Evolutionary conservation across 1,140 invertebrate genomes (phyloP).

Genomic region (Drosophila seguyi): DNA sequence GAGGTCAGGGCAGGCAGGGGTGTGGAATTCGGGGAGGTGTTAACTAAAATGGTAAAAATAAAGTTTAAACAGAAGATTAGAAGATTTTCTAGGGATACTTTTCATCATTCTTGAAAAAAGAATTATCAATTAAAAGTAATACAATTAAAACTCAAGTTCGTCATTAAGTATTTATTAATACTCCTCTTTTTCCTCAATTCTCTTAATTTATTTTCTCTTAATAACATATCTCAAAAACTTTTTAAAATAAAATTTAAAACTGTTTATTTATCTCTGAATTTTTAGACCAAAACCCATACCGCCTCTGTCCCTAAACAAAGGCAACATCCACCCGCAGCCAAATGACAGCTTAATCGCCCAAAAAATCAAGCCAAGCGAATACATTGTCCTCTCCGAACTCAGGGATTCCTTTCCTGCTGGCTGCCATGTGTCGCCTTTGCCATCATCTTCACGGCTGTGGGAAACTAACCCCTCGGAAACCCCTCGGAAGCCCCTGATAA

Average conservation of each 20-base stretch:
- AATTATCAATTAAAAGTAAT: not conserved
- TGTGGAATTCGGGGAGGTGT: not conserved
- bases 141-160: not conserved
- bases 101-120: no score
- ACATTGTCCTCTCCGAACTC: slow-evolving; percentile 64
- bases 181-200: not conserved
- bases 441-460: slow-evolving; percentile 55
- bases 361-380: slow-evolving; percentile 66
- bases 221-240: not conserved
- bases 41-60: not conserved
- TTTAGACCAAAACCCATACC: not conserved
- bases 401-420: slow-evolving; percentile 59
- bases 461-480: slow-evolving; percentile 28
- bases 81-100: no score
- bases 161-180: no score
- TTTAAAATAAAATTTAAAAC: no score
- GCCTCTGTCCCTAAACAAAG: not conserved
- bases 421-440: slow-evolving; percentile 61
- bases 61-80: no score
- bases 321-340: slow-evolving; percentile 56
- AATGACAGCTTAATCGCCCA: slow-evolving; percentile 79
- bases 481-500: not conserved
- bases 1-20: slow-evolving; percentile 58
- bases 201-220: not conserved
- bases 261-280: not conserved